A percentile compares a stretch with the other conserved stretches of the same genome.
phyloP scores from a whole-genome alignment of 2,797 vertebrate genomes.

The Trematomus bernacchii region DNA sequence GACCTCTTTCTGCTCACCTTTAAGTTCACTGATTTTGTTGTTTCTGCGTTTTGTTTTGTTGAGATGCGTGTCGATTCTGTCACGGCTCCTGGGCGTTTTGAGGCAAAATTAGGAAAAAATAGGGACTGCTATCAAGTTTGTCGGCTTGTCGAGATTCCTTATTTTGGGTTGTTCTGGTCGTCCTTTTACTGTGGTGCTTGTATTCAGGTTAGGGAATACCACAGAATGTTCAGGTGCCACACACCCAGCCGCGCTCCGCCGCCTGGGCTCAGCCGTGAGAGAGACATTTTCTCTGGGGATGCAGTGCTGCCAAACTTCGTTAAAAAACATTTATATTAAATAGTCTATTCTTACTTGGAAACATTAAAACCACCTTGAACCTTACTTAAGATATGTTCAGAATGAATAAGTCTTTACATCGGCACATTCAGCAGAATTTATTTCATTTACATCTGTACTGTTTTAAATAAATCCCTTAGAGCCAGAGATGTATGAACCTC shows the following conservation, averaged over 20 bases:
- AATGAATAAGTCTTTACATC: slow-evolving; percentile 9
- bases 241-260: slow-evolving; percentile 29
- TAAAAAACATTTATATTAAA: neutral
- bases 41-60: slow-evolving; percentile 15
- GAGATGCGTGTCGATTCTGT: neutral
- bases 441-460: slow-evolving; percentile 4
- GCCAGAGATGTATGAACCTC: neutral
- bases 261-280: slow-evolving; percentile 14
- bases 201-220: neutral
- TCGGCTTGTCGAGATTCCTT: neutral
- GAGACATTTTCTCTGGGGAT: slow-evolving; percentile 34
- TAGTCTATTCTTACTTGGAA: neutral
- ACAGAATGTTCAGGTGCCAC: slow-evolving; percentile 8
- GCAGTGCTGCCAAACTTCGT: slow-evolving; percentile 11
- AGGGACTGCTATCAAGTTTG: neutral
- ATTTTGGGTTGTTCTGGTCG: neutral
- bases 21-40: neutral
- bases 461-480: neutral
- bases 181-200: neutral
- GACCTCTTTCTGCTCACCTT: neutral
- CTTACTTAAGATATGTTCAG: neutral
- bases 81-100: neutral
- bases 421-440: neutral
- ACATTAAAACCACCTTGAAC: neutral
- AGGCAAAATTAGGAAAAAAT: neutral